Conservation (phyloP, 2,113 vertebrate species). For the Kobus ellipsiprymnus region DNA sequence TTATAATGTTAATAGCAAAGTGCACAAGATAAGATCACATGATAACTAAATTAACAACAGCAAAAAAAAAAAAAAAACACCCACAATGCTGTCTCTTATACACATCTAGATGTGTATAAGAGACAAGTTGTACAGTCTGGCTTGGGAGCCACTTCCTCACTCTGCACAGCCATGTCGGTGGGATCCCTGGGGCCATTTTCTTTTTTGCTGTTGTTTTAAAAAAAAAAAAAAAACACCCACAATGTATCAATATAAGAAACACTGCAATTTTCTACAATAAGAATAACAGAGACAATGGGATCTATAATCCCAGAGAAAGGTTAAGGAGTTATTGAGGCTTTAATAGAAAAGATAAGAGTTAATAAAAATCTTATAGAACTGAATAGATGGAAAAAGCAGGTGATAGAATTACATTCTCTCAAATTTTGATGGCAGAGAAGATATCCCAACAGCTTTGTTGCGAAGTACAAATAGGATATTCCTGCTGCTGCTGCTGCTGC, state of each 20-base stretch:
- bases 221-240: fast-evolving
- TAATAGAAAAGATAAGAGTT: background rate
- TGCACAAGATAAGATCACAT: background rate
- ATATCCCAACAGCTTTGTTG: background rate
- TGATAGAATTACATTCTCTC: background rate
- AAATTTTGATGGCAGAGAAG: background rate
- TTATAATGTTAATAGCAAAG: background rate
- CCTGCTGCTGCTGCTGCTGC: background rate
- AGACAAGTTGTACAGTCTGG: too few relatives aligned
- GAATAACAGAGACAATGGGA: background rate
- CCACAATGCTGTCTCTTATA: too few relatives aligned
- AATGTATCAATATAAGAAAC: background rate
- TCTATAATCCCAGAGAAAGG: background rate
- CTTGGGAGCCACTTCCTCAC: too few relatives aligned
- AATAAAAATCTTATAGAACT: background rate
- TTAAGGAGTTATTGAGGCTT: background rate
- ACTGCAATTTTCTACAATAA: background rate
- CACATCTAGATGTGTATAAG: too few relatives aligned
- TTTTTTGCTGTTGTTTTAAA: too few relatives aligned
- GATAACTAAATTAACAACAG: background rate
- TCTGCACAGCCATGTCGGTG: too few relatives aligned
- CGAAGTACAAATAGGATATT: background rate
- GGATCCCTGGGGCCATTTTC: too few relatives aligned
- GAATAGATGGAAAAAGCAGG: background rate
- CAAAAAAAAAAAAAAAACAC: background rate